These are phyloP conservation scores for Rhagium mordax DNA, from an alignment of 2,888 invertebrate species.

Conservation along the genomic window DNA sequence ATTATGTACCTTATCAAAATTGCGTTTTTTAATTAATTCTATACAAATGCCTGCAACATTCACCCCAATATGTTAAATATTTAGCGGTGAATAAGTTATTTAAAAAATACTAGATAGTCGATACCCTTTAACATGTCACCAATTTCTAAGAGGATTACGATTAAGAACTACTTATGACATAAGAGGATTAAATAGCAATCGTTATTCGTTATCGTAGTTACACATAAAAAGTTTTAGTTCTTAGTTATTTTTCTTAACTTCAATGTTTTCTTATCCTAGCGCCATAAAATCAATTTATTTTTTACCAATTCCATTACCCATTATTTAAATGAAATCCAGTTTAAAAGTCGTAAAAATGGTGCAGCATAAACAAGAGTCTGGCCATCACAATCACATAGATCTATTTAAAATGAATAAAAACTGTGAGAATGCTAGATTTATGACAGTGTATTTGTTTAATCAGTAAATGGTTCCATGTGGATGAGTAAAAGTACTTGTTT, in stretches of 20 bases:
- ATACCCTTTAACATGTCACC: neutral
- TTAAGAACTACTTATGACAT: neutral
- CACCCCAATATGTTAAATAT: too few relatives aligned
- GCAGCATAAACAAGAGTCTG: neutral
- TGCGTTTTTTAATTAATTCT: too few relatives aligned
- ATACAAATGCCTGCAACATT: too few relatives aligned
- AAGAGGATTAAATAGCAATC: neutral
- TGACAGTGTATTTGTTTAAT: neutral
- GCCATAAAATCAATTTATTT: neutral
- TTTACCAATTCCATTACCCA: neutral
- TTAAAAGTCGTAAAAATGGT: neutral
- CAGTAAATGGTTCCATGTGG: neutral
- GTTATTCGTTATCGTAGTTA: neutral
- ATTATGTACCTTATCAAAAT: too few relatives aligned
- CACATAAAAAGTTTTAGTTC: neutral
- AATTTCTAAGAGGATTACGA: neutral
- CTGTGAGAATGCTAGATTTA: neutral
- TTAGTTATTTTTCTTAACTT: neutral
- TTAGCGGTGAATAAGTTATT: neutral
- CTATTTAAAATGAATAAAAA: neutral
- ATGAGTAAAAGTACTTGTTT: neutral
- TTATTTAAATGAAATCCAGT: neutral
- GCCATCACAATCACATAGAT: neutral
- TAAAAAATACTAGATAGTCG: neutral
- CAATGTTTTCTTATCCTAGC: neutral